Evolutionary conservation across 2,797 vertebrate species (phyloP).

Genomic region (Hydrocynus forskahlii): DNA sequence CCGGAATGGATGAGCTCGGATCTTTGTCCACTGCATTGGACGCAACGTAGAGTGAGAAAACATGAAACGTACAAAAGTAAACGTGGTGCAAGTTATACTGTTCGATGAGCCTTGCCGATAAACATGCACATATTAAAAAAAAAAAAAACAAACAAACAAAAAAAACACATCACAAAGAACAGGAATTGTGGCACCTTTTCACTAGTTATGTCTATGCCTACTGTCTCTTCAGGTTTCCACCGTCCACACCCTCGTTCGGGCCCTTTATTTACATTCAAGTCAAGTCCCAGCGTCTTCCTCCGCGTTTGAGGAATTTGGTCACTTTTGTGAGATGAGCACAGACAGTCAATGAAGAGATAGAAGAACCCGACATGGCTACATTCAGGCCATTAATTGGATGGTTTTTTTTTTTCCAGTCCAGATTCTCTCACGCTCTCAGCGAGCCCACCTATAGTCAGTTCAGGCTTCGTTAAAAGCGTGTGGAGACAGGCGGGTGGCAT

Average conservation of each 20-base stretch:
- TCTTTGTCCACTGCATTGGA: constrained; percentile 59
- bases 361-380: constrained; percentile 37
- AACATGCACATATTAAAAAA: constrained; percentile 74
- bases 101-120: constrained; percentile 55
- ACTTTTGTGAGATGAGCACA: constrained; percentile 58
- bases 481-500: constrained; percentile 55
- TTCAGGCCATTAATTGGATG: constrained; percentile 24
- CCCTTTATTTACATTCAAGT: constrained; percentile 39
- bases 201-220: constrained; percentile 51
- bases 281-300: constrained; percentile 61
- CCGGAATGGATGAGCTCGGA: neutral
- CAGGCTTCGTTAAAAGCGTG: constrained; percentile 15
- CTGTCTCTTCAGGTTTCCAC: constrained; percentile 40
- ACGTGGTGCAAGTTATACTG: constrained; percentile 26
- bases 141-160: too few relatives aligned
- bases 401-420: neutral
- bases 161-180: constrained; percentile 57
- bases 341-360: constrained; percentile 22
- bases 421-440: constrained; percentile 24
- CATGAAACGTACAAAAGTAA: constrained; percentile 62
- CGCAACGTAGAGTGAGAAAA: constrained; percentile 61
- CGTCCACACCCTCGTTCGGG: neutral
- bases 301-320: constrained; percentile 62
- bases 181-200: constrained; percentile 78
- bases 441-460: neutral